Conservation (phyloP, 2,888 invertebrate genomes). For the Torymus tubicola region DNA sequence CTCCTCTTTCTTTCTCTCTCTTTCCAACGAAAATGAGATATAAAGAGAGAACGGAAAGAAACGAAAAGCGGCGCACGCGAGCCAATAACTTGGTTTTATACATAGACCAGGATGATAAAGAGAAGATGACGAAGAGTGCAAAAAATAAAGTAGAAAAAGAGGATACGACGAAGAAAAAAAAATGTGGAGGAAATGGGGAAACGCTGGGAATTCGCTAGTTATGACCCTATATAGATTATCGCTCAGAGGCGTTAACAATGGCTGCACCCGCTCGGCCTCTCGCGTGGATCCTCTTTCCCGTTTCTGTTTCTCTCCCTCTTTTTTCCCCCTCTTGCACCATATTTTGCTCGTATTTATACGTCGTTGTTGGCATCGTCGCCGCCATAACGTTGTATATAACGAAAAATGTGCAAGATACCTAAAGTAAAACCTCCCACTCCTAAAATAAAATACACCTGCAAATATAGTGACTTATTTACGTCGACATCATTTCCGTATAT, state of each 20-base stretch:
- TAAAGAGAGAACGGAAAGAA: neutral
- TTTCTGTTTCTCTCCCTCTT: conserved; percentile 19
- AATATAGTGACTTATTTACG: conserved; percentile 19
- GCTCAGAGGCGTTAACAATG: conserved; percentile 61
- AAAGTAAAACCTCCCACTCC: conserved; percentile 33
- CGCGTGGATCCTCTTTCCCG: neutral
- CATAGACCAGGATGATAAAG: conserved; percentile 21
- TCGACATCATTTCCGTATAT: neutral
- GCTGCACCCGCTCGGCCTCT: conserved; percentile 44
- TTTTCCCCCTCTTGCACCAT: conserved; percentile 4
- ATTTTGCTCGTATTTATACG: conserved; percentile 17
- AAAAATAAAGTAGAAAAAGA: conserved; percentile 46
- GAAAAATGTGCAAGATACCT: neutral
- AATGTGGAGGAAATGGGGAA: conserved; percentile 55
- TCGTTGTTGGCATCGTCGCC: no score
- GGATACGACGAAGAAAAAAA: conserved; percentile 9
- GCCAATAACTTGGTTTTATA: conserved; percentile 58
- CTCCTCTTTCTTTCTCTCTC: no score
- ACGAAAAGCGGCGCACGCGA: conserved; percentile 59
- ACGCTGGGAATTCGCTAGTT: conserved; percentile 62
- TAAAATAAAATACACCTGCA: conserved; percentile 29
- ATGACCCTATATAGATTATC: conserved; percentile 62
- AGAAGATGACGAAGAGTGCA: conserved; percentile 6
- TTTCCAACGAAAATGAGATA: neutral
- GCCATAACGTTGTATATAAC: conserved; percentile 4